Evolutionary conservation across 1,140 invertebrate genomes (phyloP).

Genomic region (Zaprionus taronus): DNA sequence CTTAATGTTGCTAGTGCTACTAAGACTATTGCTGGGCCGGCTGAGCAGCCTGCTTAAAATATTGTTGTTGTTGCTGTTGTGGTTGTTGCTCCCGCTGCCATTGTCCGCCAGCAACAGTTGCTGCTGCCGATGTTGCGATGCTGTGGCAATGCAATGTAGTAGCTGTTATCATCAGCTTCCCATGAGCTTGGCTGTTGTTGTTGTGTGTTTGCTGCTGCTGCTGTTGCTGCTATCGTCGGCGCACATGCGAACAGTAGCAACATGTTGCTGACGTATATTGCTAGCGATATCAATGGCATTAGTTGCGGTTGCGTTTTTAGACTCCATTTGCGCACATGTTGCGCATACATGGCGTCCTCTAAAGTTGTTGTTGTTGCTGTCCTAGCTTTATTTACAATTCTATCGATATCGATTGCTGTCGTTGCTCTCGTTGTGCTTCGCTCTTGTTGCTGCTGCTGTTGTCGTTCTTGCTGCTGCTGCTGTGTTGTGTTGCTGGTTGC

Average conservation of each 20-base stretch:
- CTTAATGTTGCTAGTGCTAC: constrained; percentile 73
- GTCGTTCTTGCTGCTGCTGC: constrained; percentile 31
- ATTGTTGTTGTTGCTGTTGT: constrained; percentile 66
- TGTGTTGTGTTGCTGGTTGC: constrained; percentile 15
- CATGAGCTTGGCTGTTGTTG: constrained; percentile 50
- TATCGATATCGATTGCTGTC: constrained; percentile 39
- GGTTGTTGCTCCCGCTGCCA: constrained; percentile 60
- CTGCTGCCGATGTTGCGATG: constrained; percentile 31
- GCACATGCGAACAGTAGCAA: constrained; percentile 75
- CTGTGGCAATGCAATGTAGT: constrained; percentile 66
- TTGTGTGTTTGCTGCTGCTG: constrained; percentile 46
- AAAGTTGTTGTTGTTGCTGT: constrained; percentile 77
- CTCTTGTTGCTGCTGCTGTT: constrained; percentile 11
- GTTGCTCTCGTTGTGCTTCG: constrained; percentile 19
- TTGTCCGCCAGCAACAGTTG: constrained; percentile 53
- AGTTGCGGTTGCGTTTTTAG: constrained; percentile 84
- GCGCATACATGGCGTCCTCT: constrained; percentile 85
- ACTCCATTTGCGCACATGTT: constrained; percentile 85
- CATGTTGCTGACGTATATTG: constrained; percentile 77
- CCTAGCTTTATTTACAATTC: constrained; percentile 76
- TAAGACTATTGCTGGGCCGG: constrained; percentile 75
- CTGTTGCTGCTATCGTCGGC: constrained; percentile 51
- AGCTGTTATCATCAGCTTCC: constrained; percentile 72
- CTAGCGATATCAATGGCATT: constrained; percentile 83
- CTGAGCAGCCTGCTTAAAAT: constrained; percentile 68